Conservation (phyloP, 53 echinoderm and acorn worm species). For the Henricia sp. region DNA sequence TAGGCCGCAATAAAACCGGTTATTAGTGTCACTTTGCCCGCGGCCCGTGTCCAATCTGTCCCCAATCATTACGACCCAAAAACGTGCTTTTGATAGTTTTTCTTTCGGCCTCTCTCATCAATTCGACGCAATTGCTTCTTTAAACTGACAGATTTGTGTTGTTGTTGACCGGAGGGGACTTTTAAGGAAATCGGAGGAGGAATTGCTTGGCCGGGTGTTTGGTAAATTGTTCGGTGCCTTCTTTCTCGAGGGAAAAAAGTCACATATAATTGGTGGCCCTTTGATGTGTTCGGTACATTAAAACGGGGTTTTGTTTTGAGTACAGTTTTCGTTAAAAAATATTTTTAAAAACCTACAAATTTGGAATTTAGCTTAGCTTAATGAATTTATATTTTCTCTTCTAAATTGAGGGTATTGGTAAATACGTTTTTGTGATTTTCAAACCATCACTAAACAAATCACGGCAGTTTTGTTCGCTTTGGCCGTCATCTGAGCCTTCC, state of each 20-base stretch:
- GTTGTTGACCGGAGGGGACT: constrained; percentile 12
- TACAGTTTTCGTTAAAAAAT: no score
- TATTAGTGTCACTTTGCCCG: constrained; percentile 5
- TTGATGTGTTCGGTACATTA: no score
- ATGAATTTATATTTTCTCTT: no score
- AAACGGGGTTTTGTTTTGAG: no score
- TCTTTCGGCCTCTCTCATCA: background rate
- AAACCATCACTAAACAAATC: background rate
- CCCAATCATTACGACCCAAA: constrained; percentile 22
- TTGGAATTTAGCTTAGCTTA: no score
- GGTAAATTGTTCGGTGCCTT: no score
- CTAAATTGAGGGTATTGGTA: background rate
- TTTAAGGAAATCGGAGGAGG: background rate
- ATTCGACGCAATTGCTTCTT: constrained; percentile 6
- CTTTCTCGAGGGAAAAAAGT: no score
- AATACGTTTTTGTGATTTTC: background rate
- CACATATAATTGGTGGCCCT: no score
- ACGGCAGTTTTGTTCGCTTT: no score
- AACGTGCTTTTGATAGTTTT: background rate
- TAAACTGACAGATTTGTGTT: constrained; percentile 49
- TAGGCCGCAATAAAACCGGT: no score
- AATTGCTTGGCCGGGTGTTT: no score
- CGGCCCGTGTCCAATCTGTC: constrained; percentile 22
- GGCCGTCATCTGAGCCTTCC: background rate
- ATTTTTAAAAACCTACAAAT: no score